Evolutionary conservation across 2,888 invertebrate species (phyloP).

Genomic region (Spilosoma lubricipeda): DNA sequence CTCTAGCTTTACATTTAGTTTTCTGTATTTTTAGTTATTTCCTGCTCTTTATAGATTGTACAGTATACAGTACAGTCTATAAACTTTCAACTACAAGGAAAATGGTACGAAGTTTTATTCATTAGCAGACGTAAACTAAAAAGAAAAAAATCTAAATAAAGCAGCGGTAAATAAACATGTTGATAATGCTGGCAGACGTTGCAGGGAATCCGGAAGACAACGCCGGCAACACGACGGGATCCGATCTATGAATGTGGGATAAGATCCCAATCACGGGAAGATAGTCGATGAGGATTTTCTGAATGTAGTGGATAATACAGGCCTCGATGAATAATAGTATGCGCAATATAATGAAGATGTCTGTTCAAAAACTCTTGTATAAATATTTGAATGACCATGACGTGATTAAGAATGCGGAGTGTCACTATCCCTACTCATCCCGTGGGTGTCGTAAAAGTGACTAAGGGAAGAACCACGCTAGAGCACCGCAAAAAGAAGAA

Average conservation of each 20-base stretch:
- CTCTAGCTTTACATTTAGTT: no score
- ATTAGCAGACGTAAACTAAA: conserved; percentile 55
- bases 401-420: no score
- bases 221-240: conserved; percentile 57
- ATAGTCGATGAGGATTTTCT: conserved; percentile 77
- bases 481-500: no score
- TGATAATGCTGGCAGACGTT: conserved; percentile 78
- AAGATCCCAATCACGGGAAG: conserved; percentile 71
- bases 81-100: no score
- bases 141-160: conserved; percentile 63
- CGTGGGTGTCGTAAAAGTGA: no score
- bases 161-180: conserved; percentile 60
- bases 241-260: conserved; percentile 68
- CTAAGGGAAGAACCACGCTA: no score
- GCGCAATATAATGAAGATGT: conserved; percentile 50
- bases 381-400: background rate
- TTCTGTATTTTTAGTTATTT: no score
- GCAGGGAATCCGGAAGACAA: conserved; percentile 67
- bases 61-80: no score
- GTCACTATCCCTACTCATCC: no score
- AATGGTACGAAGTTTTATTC: conserved; percentile 37
- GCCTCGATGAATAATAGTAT: conserved; percentile 66
- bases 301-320: conserved; percentile 67
- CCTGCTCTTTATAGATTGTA: background rate
- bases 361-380: background rate